Conservation (phyloP, 2,113 vertebrate genomes). For the Gadus macrocephalus region DNA sequence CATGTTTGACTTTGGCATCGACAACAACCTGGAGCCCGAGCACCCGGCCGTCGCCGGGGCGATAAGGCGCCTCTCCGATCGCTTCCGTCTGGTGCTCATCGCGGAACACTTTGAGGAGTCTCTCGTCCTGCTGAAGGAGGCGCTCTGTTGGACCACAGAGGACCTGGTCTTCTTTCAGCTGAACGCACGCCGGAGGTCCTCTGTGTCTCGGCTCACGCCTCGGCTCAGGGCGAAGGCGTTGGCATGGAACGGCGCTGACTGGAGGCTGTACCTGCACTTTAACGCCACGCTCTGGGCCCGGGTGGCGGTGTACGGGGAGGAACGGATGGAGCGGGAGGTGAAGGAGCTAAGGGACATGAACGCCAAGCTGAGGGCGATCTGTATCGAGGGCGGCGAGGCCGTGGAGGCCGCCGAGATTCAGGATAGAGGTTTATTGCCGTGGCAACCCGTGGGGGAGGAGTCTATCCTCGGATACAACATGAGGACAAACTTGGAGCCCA, state of each 20-base stretch:
- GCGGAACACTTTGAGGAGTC: conserved; percentile 93
- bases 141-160: conserved; percentile 88
- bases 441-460: conserved; percentile 88
- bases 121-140: conserved; percentile 86
- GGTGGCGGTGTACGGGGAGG: conserved; percentile 79
- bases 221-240: conserved; percentile 79
- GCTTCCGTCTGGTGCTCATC: conserved; percentile 86
- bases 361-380: conserved; percentile 80
- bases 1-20: conserved; percentile 89
- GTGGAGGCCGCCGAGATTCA: conserved; percentile 82
- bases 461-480: conserved; percentile 95
- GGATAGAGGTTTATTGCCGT: conserved; percentile 82
- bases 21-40: conserved; percentile 75
- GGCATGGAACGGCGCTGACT: conserved; percentile 84
- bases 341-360: conserved; percentile 76
- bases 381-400: conserved; percentile 77
- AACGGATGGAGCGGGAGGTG: conserved; percentile 82
- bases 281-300: conserved; percentile 87
- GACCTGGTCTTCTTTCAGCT: conserved; percentile 91
- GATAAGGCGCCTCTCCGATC: conserved; percentile 74
- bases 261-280: conserved; percentile 87
- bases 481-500: conserved; percentile 74
- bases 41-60: conserved; percentile 72
- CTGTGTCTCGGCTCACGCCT: conserved; percentile 69
- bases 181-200: conserved; percentile 78